phyloP scores from a whole-genome alignment of 2,113 vertebrate species.

The Piaya cayana region DNA sequence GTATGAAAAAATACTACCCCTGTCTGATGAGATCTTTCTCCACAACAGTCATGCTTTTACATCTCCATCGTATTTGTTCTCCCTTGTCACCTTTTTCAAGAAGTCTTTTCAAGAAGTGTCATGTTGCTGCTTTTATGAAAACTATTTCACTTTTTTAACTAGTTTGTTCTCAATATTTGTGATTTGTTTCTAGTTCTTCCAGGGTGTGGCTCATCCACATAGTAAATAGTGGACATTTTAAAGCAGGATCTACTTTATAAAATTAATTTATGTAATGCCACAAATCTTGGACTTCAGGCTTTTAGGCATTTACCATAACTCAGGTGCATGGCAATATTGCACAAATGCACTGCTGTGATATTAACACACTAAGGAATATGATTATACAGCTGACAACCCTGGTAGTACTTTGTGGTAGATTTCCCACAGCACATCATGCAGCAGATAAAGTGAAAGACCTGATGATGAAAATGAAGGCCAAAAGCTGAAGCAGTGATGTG shows the following conservation, averaged over 20 bases:
- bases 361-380: background rate
- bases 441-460: background rate
- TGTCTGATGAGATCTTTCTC: background rate
- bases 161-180: background rate
- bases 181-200: background rate
- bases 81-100: background rate
- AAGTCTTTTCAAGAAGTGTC: background rate
- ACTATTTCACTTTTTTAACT: background rate
- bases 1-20: background rate
- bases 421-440: background rate
- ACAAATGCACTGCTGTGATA: background rate
- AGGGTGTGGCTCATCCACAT: rapidly evolving
- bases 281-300: background rate
- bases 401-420: background rate
- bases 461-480: background rate
- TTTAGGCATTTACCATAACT: background rate
- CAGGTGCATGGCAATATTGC: background rate
- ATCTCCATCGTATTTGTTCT: background rate
- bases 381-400: background rate
- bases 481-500: background rate
- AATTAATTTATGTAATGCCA: background rate
- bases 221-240: background rate
- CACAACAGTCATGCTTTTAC: background rate
- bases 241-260: background rate
- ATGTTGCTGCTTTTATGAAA: background rate